Evolutionary conservation across 2,888 invertebrate genomes (phyloP).

Genomic region (Gortyna flavago): DNA sequence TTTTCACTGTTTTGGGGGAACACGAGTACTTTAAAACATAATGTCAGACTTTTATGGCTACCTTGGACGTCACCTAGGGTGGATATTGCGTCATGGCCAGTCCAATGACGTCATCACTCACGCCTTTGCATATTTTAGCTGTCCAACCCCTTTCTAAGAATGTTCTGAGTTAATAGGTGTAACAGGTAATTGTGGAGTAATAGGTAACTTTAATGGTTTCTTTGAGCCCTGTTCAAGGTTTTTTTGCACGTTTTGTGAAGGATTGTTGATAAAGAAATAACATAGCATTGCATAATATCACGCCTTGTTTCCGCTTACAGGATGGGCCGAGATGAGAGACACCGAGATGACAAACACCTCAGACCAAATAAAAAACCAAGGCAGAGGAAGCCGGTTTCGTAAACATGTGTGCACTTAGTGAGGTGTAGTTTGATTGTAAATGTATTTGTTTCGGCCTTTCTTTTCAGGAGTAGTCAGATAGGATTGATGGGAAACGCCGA

Average conservation of each 20-base stretch:
- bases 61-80: conserved; percentile 32
- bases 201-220: conserved; percentile 15
- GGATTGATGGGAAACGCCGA: too few species aligned
- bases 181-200: neutral
- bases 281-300: neutral
- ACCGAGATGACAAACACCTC: too few species aligned
- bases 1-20: neutral
- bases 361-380: too few species aligned
- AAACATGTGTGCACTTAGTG: too few species aligned
- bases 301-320: neutral
- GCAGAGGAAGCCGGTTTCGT: too few species aligned
- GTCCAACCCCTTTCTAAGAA: conserved; percentile 19
- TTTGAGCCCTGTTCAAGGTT: neutral
- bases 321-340: neutral
- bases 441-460: too few species aligned
- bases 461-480: too few species aligned
- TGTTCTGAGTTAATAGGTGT: neutral
- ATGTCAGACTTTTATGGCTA: conserved; percentile 30
- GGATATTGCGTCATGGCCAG: conserved; percentile 30
- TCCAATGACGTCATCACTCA: conserved; percentile 15
- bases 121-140: conserved; percentile 26
- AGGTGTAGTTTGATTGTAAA: too few species aligned
- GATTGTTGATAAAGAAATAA: neutral
- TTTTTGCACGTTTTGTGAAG: neutral
- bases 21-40: conserved; percentile 15